Base-by-base conservation (phyloP, 2,888 invertebrate genomes). In the Lasioglossum morio region DNA sequence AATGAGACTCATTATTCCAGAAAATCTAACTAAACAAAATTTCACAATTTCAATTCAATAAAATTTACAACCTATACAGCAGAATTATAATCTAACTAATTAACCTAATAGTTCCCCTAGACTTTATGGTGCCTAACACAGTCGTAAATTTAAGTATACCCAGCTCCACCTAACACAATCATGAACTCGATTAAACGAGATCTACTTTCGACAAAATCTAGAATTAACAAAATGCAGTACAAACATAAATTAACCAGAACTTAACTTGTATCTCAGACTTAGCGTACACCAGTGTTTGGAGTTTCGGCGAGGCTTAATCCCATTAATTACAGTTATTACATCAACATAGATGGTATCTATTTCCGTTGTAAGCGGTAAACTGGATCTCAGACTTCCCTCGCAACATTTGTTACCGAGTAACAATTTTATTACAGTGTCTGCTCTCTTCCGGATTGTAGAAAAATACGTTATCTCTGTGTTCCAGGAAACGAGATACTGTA, bases 401-500 rank as follows among this genome's bases (percentile, higher is more conserved):
- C 10, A 10, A 30, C 27, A 43, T 16, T 72, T 19, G 30, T 72
- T 48, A 48, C 34, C 69, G 69, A 19, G 30, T 27, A 72, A 30
- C 46, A 30, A 72, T 72, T 72, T 74, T 69, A 37, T 40, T 27
- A 19, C n/a, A 37, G 40, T 30, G 23, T 2, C 19, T 30, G 16
- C 30, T 53, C 19, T 23, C 19, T 19, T 7, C 12, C 16, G 77
- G n/a, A 10, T 63, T 40, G 34, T 53, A 27, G 72, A 48, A 81
- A 72, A 78, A 84, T 53, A 72, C 19, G 43, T 63, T 66, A 43
- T 63, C 23, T 66, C 34, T 88, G 90, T 88, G 91, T 96, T 96
- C 43, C 96, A 97, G 97, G 96, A 92, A 96, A 95, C 86, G 96
- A 97, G 92, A 95, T 98, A 85, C 94, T 97, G 87, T 98, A 96